Evolutionary conservation across 2,113 vertebrate species (phyloP), one percentile per base, ranked within the genome.

Genomic region (Proteles cristata): DNA sequence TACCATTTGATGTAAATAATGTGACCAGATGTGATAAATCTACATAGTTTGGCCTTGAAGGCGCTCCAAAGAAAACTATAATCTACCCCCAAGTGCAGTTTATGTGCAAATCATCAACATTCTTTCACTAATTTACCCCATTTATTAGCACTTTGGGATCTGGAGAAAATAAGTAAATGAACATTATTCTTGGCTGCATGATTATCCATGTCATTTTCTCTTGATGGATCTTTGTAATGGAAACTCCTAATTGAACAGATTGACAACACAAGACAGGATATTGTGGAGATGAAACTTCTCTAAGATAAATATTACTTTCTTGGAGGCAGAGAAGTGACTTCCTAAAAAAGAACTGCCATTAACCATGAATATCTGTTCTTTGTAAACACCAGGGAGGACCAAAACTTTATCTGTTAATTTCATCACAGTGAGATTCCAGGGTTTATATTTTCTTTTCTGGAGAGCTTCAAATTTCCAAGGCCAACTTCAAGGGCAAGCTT

Each of bases 351-450:
- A 55, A 17, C 19, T 69, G 21, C 33, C 58, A 53, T 21, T 90
- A 92, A 82, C 81, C 26, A 83, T 9, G 16, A 82, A 28, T 80
- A 39, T 55, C 69, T 93, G 33, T 53, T 96, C 76, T 94, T 93
- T 76, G 25, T 87, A 85, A 93, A 91, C 77, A 81, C 50, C 50
- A 77, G 35, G 10, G 26, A 39, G 11, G n/a, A 93, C 16, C 39
- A 71, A 84, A 80, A 12, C 2, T 55, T 71, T 63, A 50, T 73
- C 45, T 91, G 19, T 81, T 91, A 33, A 87, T 79, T 93, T 96
- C n/a, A 89, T 50, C 39, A 58, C 14, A 50, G 28, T 74, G 48
- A 5, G 79, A 87, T 74, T 86, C n/a, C 35, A 88, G 23, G 53
- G 50, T 50, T 81, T 90, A 58, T 26, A 21, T 53, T 74, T 81